phyloP scores from a whole-genome alignment of 2,113 vertebrate species.

The Psammodynastes pulverulentus region DNA sequence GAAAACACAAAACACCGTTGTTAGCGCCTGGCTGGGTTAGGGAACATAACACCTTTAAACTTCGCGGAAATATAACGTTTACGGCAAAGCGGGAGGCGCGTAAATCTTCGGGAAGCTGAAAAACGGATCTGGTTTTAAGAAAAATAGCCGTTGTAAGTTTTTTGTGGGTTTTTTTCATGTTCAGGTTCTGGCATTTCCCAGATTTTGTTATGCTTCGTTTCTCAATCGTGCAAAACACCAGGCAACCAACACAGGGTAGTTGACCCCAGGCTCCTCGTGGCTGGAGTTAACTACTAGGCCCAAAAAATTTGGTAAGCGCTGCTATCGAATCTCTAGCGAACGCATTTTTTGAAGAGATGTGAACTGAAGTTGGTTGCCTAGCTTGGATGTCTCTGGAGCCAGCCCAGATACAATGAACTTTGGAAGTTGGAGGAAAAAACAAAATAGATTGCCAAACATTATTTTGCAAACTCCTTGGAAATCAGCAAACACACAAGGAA shows the following conservation, averaged over 20 bases:
- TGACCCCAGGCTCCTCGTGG: too few species aligned
- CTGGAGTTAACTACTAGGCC: not conserved
- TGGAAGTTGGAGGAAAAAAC: constrained; percentile 15
- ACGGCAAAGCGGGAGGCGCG: not conserved
- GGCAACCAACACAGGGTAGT: not conserved
- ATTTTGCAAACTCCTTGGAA: not conserved
- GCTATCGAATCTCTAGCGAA: not conserved
- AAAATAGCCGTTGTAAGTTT: not conserved
- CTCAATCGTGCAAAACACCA: not conserved
- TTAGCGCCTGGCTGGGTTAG: constrained; percentile 80
- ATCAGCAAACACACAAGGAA: too few species aligned
- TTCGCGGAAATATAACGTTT: constrained; percentile 43
- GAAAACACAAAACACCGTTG: constrained; percentile 81
- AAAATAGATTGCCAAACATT: not conserved
- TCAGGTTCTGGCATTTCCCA: not conserved
- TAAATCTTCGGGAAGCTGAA: too few species aligned
- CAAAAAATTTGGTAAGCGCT: not conserved
- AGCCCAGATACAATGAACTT: constrained; percentile 21
- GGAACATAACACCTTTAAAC: constrained; percentile 67
- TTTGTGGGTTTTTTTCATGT: not conserved
- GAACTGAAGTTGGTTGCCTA: not conserved
- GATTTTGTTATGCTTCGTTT: not conserved
- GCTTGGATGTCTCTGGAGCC: not conserved
- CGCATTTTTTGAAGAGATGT: not conserved
- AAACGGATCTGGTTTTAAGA: not conserved